Conservation (phyloP, 2,797 vertebrate species). For the Leptoclinus maculatus region DNA sequence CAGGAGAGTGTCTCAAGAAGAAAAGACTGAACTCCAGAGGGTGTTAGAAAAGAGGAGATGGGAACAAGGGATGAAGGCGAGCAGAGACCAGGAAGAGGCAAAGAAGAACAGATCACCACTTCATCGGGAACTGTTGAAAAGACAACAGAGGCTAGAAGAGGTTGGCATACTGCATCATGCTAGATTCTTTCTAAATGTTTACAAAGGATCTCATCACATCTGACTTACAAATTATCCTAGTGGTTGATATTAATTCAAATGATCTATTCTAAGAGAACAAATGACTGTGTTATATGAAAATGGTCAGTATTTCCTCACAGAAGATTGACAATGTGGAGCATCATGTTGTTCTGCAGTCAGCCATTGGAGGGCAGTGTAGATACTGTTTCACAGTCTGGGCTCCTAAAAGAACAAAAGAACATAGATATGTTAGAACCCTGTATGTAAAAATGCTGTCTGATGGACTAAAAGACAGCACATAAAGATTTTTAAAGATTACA, state of each 20-base stretch:
- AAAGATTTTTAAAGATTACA: not conserved
- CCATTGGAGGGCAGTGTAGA: constrained; percentile 59
- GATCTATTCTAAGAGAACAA: not conserved
- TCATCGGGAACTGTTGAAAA: constrained; percentile 86
- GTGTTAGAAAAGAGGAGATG: constrained; percentile 86
- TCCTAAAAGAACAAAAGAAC: not conserved
- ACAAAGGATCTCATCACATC: not conserved
- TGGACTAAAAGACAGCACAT: not conserved
- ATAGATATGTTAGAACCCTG: not conserved
- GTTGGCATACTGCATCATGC: constrained; percentile 57
- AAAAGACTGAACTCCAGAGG: constrained; percentile 88
- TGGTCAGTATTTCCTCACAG: not conserved
- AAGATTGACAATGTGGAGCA: not conserved
- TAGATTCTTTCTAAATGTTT: not conserved
- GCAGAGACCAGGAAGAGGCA: constrained; percentile 84
- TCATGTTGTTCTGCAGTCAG: constrained; percentile 33
- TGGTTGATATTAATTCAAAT: constrained; percentile 3
- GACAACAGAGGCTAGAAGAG: constrained; percentile 87
- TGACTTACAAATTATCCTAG: not conserved
- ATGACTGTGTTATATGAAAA: not conserved
- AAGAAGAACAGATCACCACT: constrained; percentile 86
- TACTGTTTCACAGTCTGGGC: not conserved
- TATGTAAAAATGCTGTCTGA: not conserved
- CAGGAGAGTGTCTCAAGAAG: constrained; percentile 82
- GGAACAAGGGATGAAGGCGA: constrained; percentile 85